Percentiles rank a stretch among this genome's conserved stretches.
Evolutionary conservation across 2,797 vertebrate species (phyloP).

Genomic region (Nyctalus aviator): DNA sequence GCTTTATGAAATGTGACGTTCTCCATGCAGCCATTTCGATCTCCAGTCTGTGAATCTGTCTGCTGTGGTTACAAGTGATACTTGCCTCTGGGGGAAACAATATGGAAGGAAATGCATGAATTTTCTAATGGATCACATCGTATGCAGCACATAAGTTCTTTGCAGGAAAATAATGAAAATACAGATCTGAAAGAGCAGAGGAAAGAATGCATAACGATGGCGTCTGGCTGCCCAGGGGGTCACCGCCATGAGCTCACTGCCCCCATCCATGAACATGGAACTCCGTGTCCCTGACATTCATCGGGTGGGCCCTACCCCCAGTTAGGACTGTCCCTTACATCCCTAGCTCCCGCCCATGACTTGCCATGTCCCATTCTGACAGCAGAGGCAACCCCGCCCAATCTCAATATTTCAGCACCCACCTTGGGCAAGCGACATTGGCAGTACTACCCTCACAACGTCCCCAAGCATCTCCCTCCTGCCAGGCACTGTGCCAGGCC

Average conservation of each 20-base stretch:
- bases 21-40: background rate
- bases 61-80: background rate
- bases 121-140: background rate
- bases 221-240: no score
- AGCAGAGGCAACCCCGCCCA: background rate
- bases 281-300: background rate
- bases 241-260: background rate
- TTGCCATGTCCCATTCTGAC: background rate
- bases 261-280: accelerated
- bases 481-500: background rate
- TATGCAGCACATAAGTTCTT: background rate
- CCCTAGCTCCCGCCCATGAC: background rate
- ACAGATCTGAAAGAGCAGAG: background rate
- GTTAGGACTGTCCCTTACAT: background rate
- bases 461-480: background rate
- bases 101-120: background rate
- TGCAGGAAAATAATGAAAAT: background rate
- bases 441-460: background rate
- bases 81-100: background rate
- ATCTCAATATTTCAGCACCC: background rate
- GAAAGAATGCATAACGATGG: background rate
- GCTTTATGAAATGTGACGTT: background rate
- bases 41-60: background rate
- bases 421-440: no score
- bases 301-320: no score